Conservation (phyloP, 2,888 invertebrate genomes). For the Osmoderma eremita region DNA sequence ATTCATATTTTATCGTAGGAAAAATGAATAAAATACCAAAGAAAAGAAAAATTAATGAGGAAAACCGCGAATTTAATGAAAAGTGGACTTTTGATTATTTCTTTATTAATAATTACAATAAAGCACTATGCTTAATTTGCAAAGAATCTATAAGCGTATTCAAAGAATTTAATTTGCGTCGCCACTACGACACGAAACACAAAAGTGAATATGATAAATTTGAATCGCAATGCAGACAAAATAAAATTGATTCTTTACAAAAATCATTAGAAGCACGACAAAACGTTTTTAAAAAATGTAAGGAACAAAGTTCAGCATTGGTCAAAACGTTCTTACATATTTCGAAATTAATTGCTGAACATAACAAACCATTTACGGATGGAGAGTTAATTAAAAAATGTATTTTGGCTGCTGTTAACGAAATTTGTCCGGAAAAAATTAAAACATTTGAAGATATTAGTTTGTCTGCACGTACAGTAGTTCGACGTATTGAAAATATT, state of each 20-base stretch:
- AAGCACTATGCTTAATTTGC: slow-evolving; percentile 41
- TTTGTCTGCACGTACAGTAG: no score
- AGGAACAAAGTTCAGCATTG: background rate
- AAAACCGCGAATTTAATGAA: slow-evolving; percentile 40
- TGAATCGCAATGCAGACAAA: background rate
- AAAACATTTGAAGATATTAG: no score
- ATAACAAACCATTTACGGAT: slow-evolving; percentile 1
- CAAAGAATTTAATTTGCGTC: background rate
- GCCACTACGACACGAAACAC: background rate
- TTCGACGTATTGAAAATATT: background rate
- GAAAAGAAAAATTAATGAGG: slow-evolving; percentile 40
- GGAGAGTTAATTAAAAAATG: background rate
- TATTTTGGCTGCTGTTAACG: background rate
- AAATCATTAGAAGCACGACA: background rate
- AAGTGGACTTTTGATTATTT: slow-evolving; percentile 41
- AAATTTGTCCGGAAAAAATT: no score
- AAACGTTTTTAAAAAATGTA: background rate
- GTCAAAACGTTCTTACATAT: background rate
- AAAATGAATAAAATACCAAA: slow-evolving; percentile 39
- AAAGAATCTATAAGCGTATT: slow-evolving; percentile 35
- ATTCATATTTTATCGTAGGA: slow-evolving; percentile 38
- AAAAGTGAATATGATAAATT: background rate
- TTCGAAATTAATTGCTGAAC: slow-evolving; percentile 3
- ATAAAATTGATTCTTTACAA: background rate
- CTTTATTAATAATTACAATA: slow-evolving; percentile 40